Base-by-base conservation (phyloP, 2,888 invertebrate genomes). In the Melanargia galathea region DNA sequence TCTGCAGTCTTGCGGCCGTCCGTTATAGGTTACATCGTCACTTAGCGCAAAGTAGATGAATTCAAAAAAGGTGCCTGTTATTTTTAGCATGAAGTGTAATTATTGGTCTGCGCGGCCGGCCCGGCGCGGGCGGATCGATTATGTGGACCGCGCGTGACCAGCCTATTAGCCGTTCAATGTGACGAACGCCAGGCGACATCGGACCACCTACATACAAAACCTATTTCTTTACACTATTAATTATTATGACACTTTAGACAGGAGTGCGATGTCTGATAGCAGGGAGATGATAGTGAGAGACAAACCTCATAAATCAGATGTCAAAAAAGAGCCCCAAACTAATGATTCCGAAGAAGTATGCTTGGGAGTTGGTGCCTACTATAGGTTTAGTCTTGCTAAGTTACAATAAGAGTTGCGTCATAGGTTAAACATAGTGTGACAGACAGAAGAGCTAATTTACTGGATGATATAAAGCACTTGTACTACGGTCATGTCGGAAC, bases 41-140 rank as follows among this genome's bases (percentile, higher is more conserved):
- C n/a, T n/a, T n/a, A 26, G 48, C 24, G 26, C 16, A 6, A 46
- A 24, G 13, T 46, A 16, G 26, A 24, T 49, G 24, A 20, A 18
- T 52, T 33, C 16, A 30, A 49, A 20, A 18, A 51, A 33, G 11
- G 20, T 35, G 11, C 10, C 2, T 52, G 35, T 20, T 33, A 35
- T 52, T 20, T 52, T 52, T 35, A 52, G 35, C 52, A 35, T 35
- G 33, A 52, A 33, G 35, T 22, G 35, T 52, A 52, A 35, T 33
- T 51, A 33, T 35, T 6, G 35, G 52, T n/a, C n/a, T 52, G 52
- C 52, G 52, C 33, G n/a, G n/a, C n/a, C n/a, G n/a, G n/a, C n/a
- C n/a, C n/a, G n/a, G n/a, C n/a, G n/a, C n/a, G n/a, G n/a, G n/a
- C 35, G 52, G 35, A 52, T 52, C 52, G 52, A 52, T 52, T 52